Conservation (phyloP, 2,113 vertebrate species). For the Triplophysa rosa region DNA sequence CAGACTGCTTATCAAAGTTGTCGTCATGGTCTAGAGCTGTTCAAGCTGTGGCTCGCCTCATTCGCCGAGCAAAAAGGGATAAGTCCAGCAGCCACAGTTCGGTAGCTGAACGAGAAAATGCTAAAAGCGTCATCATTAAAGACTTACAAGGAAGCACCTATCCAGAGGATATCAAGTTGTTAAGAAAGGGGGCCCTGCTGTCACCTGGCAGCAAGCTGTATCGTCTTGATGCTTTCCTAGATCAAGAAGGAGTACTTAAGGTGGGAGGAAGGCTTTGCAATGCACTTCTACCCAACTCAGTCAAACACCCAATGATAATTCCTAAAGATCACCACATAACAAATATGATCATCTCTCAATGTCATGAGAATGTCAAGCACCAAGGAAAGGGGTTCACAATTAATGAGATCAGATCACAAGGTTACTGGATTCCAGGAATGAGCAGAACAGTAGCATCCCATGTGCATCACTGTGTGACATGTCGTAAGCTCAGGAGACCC, state of each 20-base stretch:
- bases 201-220: neutral
- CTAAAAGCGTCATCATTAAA: neutral
- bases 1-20: constrained; percentile 12
- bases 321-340: too few species aligned
- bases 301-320: neutral
- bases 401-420: too few species aligned
- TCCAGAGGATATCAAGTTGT: neutral
- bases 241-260: constrained; percentile 10
- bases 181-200: neutral
- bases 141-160: constrained; percentile 5
- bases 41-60: neutral
- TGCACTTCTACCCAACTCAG: neutral
- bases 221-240: constrained; percentile 1
- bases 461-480: too few species aligned
- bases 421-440: too few species aligned
- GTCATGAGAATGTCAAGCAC: too few species aligned
- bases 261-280: neutral
- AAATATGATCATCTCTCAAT: too few species aligned
- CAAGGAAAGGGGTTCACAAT: too few species aligned
- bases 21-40: constrained; percentile 25
- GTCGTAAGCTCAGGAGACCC: too few species aligned
- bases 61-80: neutral
- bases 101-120: constrained; percentile 11
- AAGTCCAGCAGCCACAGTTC: constrained; percentile 1
- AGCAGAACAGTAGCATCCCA: too few species aligned